Evolutionary conservation across 2,888 invertebrate species (phyloP).

Genomic region (Fissipunctia ypsillon): DNA sequence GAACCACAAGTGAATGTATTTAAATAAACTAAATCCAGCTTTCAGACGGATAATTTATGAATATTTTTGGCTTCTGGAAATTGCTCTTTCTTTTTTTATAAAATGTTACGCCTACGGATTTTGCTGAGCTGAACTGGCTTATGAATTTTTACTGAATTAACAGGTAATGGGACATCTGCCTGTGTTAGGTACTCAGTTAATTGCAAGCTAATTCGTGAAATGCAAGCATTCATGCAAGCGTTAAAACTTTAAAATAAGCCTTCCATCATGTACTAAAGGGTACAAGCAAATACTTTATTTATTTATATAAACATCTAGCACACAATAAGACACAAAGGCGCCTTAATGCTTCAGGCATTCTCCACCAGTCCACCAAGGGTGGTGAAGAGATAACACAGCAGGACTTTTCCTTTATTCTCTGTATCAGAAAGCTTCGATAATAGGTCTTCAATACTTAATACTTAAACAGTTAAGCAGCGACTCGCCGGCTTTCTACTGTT

Average conservation of each 20-base stretch:
- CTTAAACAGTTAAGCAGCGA: conserved; percentile 23
- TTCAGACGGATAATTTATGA: conserved; percentile 53
- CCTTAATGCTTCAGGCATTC: too few relatives aligned
- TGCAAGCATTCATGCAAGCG: background rate
- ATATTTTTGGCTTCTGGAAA: conserved; percentile 52
- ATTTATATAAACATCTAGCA: too few relatives aligned
- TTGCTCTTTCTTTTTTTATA: conserved; percentile 31
- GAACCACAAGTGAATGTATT: conserved; percentile 78
- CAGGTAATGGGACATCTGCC: background rate
- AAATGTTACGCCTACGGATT: conserved; percentile 8
- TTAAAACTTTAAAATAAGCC: background rate
- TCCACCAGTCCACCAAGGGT: too few relatives aligned
- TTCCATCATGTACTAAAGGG: background rate
- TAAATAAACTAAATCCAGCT: conserved; percentile 69
- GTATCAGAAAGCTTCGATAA: conserved; percentile 16
- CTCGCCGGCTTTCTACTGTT: conserved; percentile 32
- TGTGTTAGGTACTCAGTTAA: background rate
- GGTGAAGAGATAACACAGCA: too few relatives aligned
- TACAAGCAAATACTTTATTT: background rate
- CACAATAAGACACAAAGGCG: too few relatives aligned
- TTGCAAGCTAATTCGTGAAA: conserved; percentile 3
- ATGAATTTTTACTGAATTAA: conserved; percentile 16
- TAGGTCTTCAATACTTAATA: conserved; percentile 23
- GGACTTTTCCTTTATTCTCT: background rate
- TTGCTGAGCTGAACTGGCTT: conserved; percentile 10